Base-by-base conservation (phyloP, 1,140 invertebrate species). In the Schlechtendalia chinensis region DNA sequence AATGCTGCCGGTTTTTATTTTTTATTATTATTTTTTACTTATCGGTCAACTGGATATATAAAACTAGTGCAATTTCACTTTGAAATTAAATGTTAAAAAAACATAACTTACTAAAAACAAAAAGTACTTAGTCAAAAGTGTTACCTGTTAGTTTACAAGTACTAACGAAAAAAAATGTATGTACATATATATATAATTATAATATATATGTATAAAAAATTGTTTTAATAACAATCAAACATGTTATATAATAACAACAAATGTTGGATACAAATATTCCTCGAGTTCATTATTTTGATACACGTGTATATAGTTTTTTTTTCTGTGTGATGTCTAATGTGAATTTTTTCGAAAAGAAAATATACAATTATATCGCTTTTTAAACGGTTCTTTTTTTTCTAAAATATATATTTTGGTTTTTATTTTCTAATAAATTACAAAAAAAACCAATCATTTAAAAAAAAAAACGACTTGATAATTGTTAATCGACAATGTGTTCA, bases 181-280 rank as follows among this genome's bases (percentile, higher is more conserved):
- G n/a, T 79, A 67, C 50, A 61, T 45, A 45, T 45, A 56, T 56
- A 59, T 32, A 27, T 39, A 69, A 39, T 1, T 71, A 71, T 81
- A 22, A 50, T 72, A 53, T 72, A 50, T 72, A 77, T 77, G 61
- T 45, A 47, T 59, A 47, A 79, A 47, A 50, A 45, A 61, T 79
- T 79, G 75, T 79, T 79, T 59, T 79, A 79, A 79, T 79, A 79
- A 79, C 75, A 79, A 79, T 79, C 75, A 79, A n/a, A n/a, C n/a
- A n/a, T n/a, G n/a, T n/a, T n/a, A n/a, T n/a, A n/a, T n/a, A n/a
- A n/a, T n/a, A n/a, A n/a, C n/a, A n/a, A n/a, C n/a, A n/a, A 79
- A 63, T 79, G 75, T 79, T 79, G 75, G 58, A 79, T 79, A 63
- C 63, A 63, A 75, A 79, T 79, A 79, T 79, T 79, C 75, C 75